Evolutionary conservation across 2,113 vertebrate species (phyloP), one percentile per base, ranked within the genome.

Genomic region (Lasiurus borealis): DNA sequence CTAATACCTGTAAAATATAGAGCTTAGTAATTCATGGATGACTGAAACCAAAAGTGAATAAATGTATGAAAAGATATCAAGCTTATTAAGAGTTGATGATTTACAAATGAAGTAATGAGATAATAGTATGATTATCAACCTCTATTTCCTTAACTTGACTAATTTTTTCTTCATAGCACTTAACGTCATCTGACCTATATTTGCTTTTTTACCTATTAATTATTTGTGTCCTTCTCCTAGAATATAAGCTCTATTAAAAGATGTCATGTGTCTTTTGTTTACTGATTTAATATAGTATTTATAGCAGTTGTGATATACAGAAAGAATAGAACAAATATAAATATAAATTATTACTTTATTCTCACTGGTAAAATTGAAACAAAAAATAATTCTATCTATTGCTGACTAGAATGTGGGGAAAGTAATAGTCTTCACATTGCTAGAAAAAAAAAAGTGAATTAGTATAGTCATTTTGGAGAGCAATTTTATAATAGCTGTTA

Each of bases 371-470:
- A 89, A 68, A 52, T 83, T 44, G 18, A 5, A 69, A 18, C 52
- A 73, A 73, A 75, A 15, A 40, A 40, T 40, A 40, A 85, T 44
- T 62, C 16, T 34, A 25, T 29, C 27, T 91, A 64, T 25, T 81
- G 12, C 62, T 64, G 25, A 72, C 29, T 64, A 88, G 76, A 88
- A 77, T 64, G 23, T 82, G 48, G 21, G n/a, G 9, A 44, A 54
- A 88, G 12, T 62, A 21, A 69, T 52, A 71, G 31, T 77, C 18
- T 40, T 76, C 50, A 83, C 44, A 54, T 21, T 62, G n/a, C 71
- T 84, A 64, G 62, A 52, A 88, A 94, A 92, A 91, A 92, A 94
- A 54, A 84, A 14, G 34, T 84, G 25, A 95, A 57, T 88, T 52
- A 85, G 57, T 72, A 10, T 1, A 85, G 40, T 71, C 40, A 71